Percentiles rank a stretch among this genome's conserved stretches.
Conservation (phyloP, 2,113 vertebrate species). For the Colinus virginianus region DNA sequence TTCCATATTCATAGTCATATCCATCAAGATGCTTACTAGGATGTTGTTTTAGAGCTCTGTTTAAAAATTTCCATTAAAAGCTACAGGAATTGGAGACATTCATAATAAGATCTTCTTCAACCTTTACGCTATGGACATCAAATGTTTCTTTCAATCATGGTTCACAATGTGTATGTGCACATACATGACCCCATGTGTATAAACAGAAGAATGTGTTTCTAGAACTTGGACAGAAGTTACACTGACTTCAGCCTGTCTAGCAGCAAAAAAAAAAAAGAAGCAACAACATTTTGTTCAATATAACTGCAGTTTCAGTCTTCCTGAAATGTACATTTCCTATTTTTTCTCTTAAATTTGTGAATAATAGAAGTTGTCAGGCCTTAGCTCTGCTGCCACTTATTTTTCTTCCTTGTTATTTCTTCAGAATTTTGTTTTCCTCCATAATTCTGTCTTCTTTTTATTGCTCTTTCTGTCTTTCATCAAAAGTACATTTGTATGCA, state of each 20-base stretch:
- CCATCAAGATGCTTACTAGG: background rate
- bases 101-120: background rate
- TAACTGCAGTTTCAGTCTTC: background rate
- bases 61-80: background rate
- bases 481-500: background rate
- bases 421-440: background rate
- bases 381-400: background rate
- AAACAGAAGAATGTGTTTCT: conserved; percentile 3
- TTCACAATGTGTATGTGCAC: background rate
- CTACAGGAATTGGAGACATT: background rate
- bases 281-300: background rate
- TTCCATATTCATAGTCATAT: background rate
- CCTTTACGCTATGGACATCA: background rate
- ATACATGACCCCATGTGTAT: background rate
- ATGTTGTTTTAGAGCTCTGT: background rate
- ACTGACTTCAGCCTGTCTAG: background rate
- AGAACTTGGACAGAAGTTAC: background rate
- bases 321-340: background rate
- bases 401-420: background rate
- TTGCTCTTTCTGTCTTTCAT: background rate
- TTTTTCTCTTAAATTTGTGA: background rate
- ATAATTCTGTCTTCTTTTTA: background rate
- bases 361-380: background rate
- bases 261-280: background rate
- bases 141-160: background rate